Evolutionary conservation across 2,113 vertebrate species (phyloP).

Genomic region (Numida meleagris): DNA sequence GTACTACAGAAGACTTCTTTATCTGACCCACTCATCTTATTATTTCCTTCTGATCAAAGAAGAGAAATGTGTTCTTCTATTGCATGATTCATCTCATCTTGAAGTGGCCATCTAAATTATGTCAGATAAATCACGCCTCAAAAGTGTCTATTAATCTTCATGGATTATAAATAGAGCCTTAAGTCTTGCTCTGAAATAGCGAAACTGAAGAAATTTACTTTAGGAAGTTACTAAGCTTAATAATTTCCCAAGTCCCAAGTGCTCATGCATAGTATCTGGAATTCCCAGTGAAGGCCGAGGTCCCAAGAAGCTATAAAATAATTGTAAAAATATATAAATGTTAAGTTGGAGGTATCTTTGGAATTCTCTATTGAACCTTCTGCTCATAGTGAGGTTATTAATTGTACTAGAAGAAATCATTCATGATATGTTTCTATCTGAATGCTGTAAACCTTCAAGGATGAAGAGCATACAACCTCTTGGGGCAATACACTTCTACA

Average conservation of each 20-base stretch:
- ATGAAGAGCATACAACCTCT: fast-evolving
- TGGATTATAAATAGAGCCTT: background rate
- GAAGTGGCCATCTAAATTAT: background rate
- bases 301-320: background rate
- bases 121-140: background rate
- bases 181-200: background rate
- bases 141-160: background rate
- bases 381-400: background rate
- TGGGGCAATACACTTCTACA: background rate
- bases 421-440: background rate
- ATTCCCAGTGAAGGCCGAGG: fast-evolving
- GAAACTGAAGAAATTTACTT: background rate
- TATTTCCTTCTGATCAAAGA: background rate
- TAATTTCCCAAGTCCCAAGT: background rate
- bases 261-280: background rate
- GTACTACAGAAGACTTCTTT: background rate
- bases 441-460: background rate
- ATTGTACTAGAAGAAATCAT: background rate
- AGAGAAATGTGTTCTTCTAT: fast-evolving
- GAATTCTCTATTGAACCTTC: background rate
- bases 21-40: background rate
- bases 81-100: background rate
- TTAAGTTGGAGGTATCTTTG: background rate
- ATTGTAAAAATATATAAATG: background rate
- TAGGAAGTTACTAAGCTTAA: background rate